Base-by-base conservation (phyloP, 2,888 invertebrate genomes). In the Sinelater perroti region DNA sequence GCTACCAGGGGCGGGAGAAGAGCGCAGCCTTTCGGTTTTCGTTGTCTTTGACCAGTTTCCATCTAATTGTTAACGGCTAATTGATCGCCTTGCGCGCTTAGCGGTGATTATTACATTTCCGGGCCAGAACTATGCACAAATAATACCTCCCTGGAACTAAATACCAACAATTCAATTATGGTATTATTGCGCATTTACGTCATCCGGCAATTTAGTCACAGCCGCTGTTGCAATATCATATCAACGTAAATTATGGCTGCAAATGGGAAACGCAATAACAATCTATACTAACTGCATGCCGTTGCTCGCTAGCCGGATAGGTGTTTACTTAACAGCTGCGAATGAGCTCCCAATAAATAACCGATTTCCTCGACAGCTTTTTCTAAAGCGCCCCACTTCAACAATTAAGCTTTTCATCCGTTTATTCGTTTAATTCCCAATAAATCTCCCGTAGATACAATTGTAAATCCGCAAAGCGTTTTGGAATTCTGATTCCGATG, bases 111-210 rank as follows among this genome's bases (percentile, higher is more conserved):
- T 21, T 50, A 11, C 35, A 28, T 17, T 50, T 47, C 40, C n/a
- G 28, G 31, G 30, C 18, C 26, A 10, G 26, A 16, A 30, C 17
- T 7, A 17, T 36, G 18, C 40, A 38, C 18, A 40, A 38, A 21
- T 47, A 50, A 36, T 52, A 31, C 44, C 42, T 52, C 33, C 42
- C 52, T 52, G 52, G 31, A 52, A 30, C 52, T 55, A 55, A 46
- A 47, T 55, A 55, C 40, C 55, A 17, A 40, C 47, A 55, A 55
- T 55, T 46, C 40, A 55, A 55, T 55, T 52, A 52, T 52, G 42
- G 52, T 55, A 55, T 56, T 56, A 56, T 56, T 56, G 50, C 49
- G 49, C 50, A 56, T 56, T 56, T 56, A 56, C 42, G 49, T 56
- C 56, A 56, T 56, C 33, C 42, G 35, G 50, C 44, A 56, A 56